A percentile compares a stretch with the other conserved stretches of the same genome.
Evolutionary conservation across 2,888 invertebrate genomes (phyloP).

Genomic region (Beris morrisii): DNA sequence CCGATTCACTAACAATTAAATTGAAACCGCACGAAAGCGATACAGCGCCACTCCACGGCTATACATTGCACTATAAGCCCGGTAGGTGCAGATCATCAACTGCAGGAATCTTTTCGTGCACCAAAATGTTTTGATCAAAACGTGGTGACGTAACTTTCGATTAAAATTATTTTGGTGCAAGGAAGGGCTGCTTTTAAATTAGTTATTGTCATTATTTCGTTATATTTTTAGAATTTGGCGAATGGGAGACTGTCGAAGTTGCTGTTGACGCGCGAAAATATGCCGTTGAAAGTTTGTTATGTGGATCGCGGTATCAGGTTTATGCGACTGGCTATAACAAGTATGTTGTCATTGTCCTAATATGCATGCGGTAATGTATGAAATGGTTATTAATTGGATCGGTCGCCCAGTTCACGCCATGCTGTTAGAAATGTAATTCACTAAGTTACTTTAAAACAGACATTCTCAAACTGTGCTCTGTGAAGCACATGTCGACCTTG

Average conservation of each 20-base stretch:
- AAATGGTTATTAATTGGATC: no score
- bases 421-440: no score
- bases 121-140: no score
- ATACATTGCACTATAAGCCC: conserved; percentile 89
- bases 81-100: conserved; percentile 42
- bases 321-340: conserved; percentile 91
- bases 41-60: conserved; percentile 87
- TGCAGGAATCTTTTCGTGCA: not conserved
- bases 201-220: no score
- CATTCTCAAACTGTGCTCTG: no score
- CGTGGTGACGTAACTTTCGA: no score
- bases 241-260: conserved; percentile 87
- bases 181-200: no score
- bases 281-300: conserved; percentile 83
- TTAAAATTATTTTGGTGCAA: no score
- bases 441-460: no score
- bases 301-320: conserved; percentile 91
- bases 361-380: not conserved
- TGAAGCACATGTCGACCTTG: no score
- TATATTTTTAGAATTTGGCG: conserved; percentile 72
- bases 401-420: no score
- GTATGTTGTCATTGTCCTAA: conserved; percentile 57
- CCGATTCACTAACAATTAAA: conserved; percentile 73
- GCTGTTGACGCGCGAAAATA: conserved; percentile 78
- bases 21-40: conserved; percentile 74